phyloP scores from a whole-genome alignment of 2,888 invertebrate genomes.

The Noctuana brunneofusca region DNA sequence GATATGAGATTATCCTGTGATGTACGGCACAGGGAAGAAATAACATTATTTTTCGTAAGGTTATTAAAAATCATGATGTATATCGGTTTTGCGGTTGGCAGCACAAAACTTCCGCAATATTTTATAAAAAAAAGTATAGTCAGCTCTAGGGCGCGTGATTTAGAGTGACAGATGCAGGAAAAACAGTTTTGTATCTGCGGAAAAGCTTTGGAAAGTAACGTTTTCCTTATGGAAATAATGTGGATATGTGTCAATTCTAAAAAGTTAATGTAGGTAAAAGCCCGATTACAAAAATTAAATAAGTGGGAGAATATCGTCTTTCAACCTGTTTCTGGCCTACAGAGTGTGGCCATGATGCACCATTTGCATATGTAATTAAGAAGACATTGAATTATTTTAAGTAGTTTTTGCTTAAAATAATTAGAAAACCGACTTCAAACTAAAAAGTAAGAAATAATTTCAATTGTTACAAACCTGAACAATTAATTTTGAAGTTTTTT shows the following conservation, averaged over 20 bases:
- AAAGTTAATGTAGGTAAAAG: not conserved
- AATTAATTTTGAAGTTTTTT: no score
- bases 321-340: no score
- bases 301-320: no score
- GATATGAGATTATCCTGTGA: no score
- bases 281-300: no score
- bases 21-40: not conserved
- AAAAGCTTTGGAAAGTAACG: not conserved
- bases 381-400: no score
- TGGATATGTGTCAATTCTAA: not conserved
- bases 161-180: constrained; percentile 8
- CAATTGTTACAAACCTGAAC: no score
- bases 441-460: no score
- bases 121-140: constrained; percentile 6
- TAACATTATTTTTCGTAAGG: not conserved
- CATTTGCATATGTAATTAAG: no score
- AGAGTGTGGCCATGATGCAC: no score
- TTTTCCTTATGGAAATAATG: not conserved
- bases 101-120: constrained; percentile 12
- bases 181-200: not conserved
- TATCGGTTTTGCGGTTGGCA: not conserved
- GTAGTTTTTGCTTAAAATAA: no score
- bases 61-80: not conserved
- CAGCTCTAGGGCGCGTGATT: not conserved
- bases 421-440: no score